Base-by-base conservation (phyloP, 2,113 vertebrate species). In the Neolamprologus hecqui region DNA sequence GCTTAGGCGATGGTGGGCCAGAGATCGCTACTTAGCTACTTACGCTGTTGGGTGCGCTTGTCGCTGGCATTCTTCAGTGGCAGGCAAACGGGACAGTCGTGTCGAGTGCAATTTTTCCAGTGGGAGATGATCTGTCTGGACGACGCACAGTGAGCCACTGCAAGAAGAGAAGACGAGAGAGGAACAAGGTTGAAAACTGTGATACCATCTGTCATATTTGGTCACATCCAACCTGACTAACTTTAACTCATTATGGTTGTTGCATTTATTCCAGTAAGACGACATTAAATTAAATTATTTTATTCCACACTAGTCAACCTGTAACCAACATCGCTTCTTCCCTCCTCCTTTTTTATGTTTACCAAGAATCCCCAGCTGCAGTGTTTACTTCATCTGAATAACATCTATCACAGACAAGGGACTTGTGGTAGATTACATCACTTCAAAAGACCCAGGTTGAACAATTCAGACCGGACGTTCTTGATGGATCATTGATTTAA, bases 91-190 rank as follows among this genome's bases (percentile, higher is more conserved):
- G 96, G 96, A 90, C 96, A 97, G 93, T 97, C 96, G 19, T 97
- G 96, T 58, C 96, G 93, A 15, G 96, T 97, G 92, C 96, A 97
- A 86, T 97, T 97, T 94, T 97, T 97, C 96, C 96, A 97, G 92
- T 99, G 98, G 92, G 98, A 99, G 95, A 99, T 99, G 96, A 99
- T 99, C 97, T 99, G 98, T 96, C 98, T 98, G 19, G 98, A 99
- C 84, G 98, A 99, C 88, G 98, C 98, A 96, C 98, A 99, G 93
- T 99, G 98, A 95, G 98, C 98, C 97, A 99, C 98, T 99, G 95
- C 37, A 93, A 91, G 79, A 13, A 14, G 4, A 90, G 11, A 40
- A 6, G 60, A n/a, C 70, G 14, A 83, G 6, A 70, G 15, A 82
- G 8, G 4, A 9, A 47, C 9, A n/a, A 33, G 47, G 53, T 70